Evolutionary conservation across 2,888 invertebrate genomes (phyloP).

Genomic region (Sesia apiformis): DNA sequence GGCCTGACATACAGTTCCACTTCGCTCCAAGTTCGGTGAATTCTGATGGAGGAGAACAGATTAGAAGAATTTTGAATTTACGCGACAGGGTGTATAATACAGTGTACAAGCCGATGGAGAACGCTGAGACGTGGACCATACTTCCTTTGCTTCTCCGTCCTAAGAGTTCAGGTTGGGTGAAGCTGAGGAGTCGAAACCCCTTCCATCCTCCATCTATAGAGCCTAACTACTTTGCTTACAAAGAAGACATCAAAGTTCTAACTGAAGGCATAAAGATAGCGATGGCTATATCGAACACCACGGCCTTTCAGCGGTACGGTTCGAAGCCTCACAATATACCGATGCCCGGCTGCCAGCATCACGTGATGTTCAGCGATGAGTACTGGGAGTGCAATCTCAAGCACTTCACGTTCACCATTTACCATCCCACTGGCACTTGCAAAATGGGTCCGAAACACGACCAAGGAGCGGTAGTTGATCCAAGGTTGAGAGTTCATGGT

Average conservation of each 20-base stretch:
- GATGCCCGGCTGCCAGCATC: constrained; percentile 86
- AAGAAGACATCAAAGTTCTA: constrained; percentile 84
- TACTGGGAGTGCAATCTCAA: constrained; percentile 91
- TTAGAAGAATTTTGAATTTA: constrained; percentile 82
- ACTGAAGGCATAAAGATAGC: constrained; percentile 91
- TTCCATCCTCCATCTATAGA: constrained; percentile 88
- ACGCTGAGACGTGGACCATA: constrained; percentile 89
- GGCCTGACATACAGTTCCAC: constrained; percentile 92
- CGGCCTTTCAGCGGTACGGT: constrained; percentile 86
- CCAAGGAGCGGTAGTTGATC: constrained; percentile 85
- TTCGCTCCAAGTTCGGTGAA: constrained; percentile 89
- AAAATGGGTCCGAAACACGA: constrained; percentile 90
- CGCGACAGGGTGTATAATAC: constrained; percentile 88
- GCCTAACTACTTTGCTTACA: constrained; percentile 93
- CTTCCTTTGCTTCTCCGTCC: constrained; percentile 88
- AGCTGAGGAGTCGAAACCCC: constrained; percentile 86
- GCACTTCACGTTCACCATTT: constrained; percentile 88
- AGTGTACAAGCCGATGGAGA: constrained; percentile 85
- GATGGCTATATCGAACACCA: constrained; percentile 84
- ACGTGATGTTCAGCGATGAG: constrained; percentile 82
- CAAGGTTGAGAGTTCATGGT: constrained; percentile 84
- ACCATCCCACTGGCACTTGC: constrained; percentile 89
- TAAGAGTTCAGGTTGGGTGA: constrained; percentile 90
- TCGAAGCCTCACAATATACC: constrained; percentile 86
- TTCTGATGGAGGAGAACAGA: constrained; percentile 87